These are phyloP conservation scores for Periophthalmus magnuspinnatus DNA, from an alignment of 2,797 vertebrate species.

Conservation along the genomic window DNA sequence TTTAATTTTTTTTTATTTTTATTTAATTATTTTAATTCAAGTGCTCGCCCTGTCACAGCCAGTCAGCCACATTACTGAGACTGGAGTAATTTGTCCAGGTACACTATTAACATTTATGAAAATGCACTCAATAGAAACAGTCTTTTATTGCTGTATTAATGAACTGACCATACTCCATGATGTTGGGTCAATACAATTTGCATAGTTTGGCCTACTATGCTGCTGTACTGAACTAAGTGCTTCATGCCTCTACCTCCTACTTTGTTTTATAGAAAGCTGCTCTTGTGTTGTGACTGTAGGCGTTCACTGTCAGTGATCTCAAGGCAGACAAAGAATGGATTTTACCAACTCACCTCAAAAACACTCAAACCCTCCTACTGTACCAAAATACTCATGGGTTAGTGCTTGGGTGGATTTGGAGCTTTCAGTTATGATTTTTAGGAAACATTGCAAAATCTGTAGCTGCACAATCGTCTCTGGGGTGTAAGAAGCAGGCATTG, in stretches of 20 bases:
- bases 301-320: slow-evolving; percentile 23
- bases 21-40: too few relatives aligned
- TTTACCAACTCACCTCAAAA: slow-evolving; percentile 6
- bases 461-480: not conserved
- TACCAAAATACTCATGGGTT: not conserved
- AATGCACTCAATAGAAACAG: too few relatives aligned
- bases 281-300: slow-evolving; percentile 58
- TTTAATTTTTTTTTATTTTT: too few relatives aligned
- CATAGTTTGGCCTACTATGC: too few relatives aligned
- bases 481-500: not conserved
- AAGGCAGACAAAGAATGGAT: slow-evolving; percentile 21
- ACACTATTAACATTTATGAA: too few relatives aligned
- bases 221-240: too few relatives aligned
- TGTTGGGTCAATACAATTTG: not conserved
- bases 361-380: not conserved
- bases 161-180: too few relatives aligned
- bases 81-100: too few relatives aligned
- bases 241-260: slow-evolving; percentile 45
- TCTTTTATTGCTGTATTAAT: too few relatives aligned
- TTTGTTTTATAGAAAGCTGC: slow-evolving; percentile 38
- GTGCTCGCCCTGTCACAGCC: too few relatives aligned
- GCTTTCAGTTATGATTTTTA: not conserved
- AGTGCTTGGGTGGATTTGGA: not conserved
- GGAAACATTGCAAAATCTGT: not conserved
- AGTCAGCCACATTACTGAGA: too few relatives aligned